Evolutionary conservation across 2,888 invertebrate genomes (phyloP), one percentile per base, ranked within the genome.

Genomic region (Orthonevra nobilis): DNA sequence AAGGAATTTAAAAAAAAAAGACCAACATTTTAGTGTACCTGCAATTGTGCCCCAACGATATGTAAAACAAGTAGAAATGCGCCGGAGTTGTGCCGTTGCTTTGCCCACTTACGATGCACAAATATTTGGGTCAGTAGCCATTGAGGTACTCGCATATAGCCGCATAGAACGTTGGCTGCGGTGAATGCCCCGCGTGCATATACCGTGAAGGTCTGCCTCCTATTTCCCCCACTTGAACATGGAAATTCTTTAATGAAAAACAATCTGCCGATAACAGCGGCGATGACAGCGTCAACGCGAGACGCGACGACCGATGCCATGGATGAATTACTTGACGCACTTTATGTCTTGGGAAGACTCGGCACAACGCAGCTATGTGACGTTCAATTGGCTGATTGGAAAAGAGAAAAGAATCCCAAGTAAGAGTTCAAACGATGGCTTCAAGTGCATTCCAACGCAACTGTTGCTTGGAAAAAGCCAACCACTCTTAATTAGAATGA

Each of bases 111-210:
- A 60, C 77, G 64, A 66, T 77, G 77, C 77, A 70, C 77, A 77
- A 77, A 77, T 77, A 77, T 77, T 77, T 77, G 64, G 77, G 77
- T 77, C 77, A 77, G 77, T 72, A 72, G 70, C 77, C 77, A 77
- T 66, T 60, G 77, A 77, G 77, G 77, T 66, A 77, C 54, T 38
- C 52, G 40, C 60, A 64, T 40, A 70, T 28, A 50, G 52, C 19
- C 52, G 40, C 60, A 64, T 40, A 70, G 34, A 50, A 60, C 19
- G 23, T 36, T 44, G 42, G 19, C 42, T 15, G 38, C 14, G 23
- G 44, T 40, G 12, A 36, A 30, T 38, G 50, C 42, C 34, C 32
- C 7, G 15, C 17, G 3, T 44, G 12, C 70, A 10, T 6, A 26
- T 32, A 32, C 20, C 15, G n/a, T 30, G 12, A 14, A 3, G 15